Evolutionary conservation across 2,797 vertebrate species (phyloP).

Genomic region (Scarus forsteni): DNA sequence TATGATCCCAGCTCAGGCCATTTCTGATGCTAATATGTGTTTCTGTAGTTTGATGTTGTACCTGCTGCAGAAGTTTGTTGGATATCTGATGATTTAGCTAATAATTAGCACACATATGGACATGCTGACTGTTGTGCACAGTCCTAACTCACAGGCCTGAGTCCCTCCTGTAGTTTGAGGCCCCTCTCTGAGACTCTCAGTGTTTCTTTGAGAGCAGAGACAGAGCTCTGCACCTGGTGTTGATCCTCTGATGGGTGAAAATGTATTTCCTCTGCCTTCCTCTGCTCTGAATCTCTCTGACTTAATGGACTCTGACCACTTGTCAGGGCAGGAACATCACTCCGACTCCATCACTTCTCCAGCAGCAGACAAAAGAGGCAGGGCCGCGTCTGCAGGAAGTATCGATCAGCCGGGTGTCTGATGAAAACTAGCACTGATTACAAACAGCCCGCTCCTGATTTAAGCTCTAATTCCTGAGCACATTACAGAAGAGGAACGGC

Average conservation of each 20-base stretch:
- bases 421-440: neutral
- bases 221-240: neutral
- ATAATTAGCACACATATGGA: no score
- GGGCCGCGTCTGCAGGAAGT: neutral
- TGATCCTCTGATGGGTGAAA: slow-evolving; percentile 2
- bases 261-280: neutral
- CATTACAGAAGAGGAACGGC: neutral
- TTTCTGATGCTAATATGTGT: no score
- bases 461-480: neutral
- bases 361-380: neutral
- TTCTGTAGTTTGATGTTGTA: no score
- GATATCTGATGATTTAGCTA: no score
- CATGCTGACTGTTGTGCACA: no score
- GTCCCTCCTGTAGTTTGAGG: no score
- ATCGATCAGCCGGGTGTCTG: slow-evolving; percentile 3
- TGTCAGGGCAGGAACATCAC: neutral
- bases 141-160: no score
- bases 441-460: neutral
- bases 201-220: neutral
- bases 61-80: no score
- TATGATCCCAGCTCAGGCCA: no score
- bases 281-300: slow-evolving; percentile 3
- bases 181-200: neutral
- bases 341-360: neutral
- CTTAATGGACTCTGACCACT: slow-evolving; percentile 28